Conservation (phyloP, 1,140 invertebrate species). For the Octopus bimaculoides region DNA sequence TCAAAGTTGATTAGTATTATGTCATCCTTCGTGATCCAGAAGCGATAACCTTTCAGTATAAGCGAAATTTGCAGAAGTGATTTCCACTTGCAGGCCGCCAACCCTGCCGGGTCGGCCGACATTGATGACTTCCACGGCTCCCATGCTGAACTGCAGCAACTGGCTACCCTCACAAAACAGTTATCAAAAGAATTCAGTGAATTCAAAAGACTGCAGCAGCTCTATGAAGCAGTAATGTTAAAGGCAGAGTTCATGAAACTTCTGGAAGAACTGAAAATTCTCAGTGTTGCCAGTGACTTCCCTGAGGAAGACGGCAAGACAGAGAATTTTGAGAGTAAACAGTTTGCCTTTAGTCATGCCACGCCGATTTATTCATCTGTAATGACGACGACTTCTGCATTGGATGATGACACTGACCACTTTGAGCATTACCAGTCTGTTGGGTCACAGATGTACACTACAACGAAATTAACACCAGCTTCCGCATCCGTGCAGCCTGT, state of each 20-base stretch:
- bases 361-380: not conserved
- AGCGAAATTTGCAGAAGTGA: too few species aligned
- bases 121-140: not conserved
- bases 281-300: not conserved
- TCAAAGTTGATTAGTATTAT: too few species aligned
- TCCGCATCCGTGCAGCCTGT: slow-evolving; percentile 3
- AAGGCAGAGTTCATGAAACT: not conserved
- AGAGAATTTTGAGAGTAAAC: not conserved
- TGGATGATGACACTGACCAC: not conserved
- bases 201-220: not conserved
- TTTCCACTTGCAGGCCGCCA: too few species aligned
- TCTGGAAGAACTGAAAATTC: slow-evolving; percentile 5
- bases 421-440: not conserved
- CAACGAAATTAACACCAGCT: slow-evolving; percentile 4
- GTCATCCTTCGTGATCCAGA: too few species aligned
- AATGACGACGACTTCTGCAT: not conserved
- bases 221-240: not conserved
- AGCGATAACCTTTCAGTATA: too few species aligned
- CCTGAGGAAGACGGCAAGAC: not conserved
- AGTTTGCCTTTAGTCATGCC: not conserved
- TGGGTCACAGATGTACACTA: not conserved
- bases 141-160: slow-evolving; percentile 6
- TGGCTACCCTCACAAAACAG: slow-evolving; percentile 9
- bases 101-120: not conserved
- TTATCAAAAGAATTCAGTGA: slow-evolving; percentile 3